phyloP scores from a whole-genome alignment of 2,888 invertebrate genomes.

The Tipula lateralis region DNA sequence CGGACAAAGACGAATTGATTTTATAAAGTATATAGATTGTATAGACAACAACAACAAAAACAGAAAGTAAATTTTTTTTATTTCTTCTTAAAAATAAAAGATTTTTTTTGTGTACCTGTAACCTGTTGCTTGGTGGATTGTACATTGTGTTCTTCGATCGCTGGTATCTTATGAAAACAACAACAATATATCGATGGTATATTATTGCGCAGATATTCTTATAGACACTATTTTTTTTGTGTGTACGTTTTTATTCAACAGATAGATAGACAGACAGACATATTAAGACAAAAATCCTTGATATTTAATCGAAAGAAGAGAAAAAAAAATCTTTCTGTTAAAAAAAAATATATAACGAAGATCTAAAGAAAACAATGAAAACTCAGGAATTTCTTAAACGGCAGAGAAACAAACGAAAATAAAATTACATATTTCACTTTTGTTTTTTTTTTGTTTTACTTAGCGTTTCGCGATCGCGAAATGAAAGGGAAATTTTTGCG shows the following conservation, averaged over 20 bases:
- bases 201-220: slow-evolving; percentile 20
- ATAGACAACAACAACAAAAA: not conserved
- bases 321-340: not conserved
- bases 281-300: slow-evolving; percentile 24
- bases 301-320: slow-evolving; percentile 24
- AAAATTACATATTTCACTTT: slow-evolving; percentile 14
- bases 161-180: not conserved
- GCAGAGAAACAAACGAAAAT: not conserved
- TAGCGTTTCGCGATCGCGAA: not conserved
- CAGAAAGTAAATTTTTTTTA: slow-evolving; percentile 4
- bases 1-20: slow-evolving; percentile 24
- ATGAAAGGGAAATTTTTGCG: slow-evolving; percentile 5
- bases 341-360: not conserved
- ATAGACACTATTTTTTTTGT: not conserved
- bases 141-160: not conserved
- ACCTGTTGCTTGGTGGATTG: not conserved
- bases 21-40: not conserved
- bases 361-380: slow-evolving; percentile 24
- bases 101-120: not conserved
- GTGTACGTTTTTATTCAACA: not conserved
- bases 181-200: not conserved
- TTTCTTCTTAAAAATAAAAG: slow-evolving; percentile 9
- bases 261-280: slow-evolving; percentile 24
- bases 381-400: slow-evolving; percentile 24
- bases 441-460: not conserved